phyloP scores from a whole-genome alignment of 2,888 invertebrate species.

The Apotomis betuletana region DNA sequence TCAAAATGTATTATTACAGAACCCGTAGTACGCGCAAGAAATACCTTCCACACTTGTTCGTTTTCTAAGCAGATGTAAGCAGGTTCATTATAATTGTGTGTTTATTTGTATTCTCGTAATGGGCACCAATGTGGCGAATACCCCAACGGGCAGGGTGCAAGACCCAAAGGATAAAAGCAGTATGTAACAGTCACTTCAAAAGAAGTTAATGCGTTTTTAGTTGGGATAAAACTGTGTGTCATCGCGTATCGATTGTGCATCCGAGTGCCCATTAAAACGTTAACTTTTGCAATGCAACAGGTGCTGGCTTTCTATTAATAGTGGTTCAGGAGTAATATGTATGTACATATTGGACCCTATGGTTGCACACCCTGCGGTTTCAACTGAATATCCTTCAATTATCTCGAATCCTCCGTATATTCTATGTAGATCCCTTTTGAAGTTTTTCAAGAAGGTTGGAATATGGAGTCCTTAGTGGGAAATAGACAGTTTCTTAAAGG shows the following conservation, averaged over 20 bases:
- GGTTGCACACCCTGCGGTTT: no score
- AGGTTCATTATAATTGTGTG: slow-evolving; percentile 22
- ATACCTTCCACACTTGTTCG: slow-evolving; percentile 23
- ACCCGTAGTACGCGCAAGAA: slow-evolving; percentile 3
- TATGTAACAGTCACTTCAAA: background rate
- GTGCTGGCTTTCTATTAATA: slow-evolving; percentile 27
- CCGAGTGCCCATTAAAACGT: slow-evolving; percentile 14
- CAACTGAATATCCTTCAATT: no score
- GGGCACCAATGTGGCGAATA: slow-evolving; percentile 29
- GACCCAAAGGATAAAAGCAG: background rate
- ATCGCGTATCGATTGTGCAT: slow-evolving; percentile 17
- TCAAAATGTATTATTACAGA: background rate
- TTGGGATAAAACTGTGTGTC: background rate
- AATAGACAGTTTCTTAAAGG: no score
- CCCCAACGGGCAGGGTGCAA: slow-evolving; percentile 2
- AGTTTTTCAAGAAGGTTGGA: no score
- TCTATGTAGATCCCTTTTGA: no score
- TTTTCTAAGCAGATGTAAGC: slow-evolving; percentile 35
- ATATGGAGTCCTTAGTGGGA: no score
- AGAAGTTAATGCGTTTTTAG: background rate
- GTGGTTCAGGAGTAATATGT: slow-evolving; percentile 14
- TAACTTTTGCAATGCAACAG: slow-evolving; percentile 13
- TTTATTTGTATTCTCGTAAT: slow-evolving; percentile 22
- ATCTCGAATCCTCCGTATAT: no score
- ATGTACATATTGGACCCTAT: no score